These are phyloP conservation scores for Prinia subflava DNA, from an alignment of 2,113 vertebrate species.

Conservation along the genomic window DNA sequence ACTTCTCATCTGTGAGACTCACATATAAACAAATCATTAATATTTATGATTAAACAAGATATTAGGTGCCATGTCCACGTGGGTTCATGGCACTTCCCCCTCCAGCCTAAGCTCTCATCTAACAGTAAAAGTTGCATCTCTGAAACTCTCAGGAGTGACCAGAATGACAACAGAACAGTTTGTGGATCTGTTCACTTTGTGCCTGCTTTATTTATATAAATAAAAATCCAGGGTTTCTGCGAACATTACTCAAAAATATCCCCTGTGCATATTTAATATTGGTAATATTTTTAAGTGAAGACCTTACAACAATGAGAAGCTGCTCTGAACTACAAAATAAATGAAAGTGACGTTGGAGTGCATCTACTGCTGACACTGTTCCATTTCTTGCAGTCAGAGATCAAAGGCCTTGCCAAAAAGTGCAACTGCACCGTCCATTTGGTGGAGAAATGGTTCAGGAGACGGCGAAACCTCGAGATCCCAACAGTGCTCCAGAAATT, in stretches of 20 bases:
- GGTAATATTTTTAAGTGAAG: not conserved
- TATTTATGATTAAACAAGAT: not conserved
- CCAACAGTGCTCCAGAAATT: conserved; percentile 89
- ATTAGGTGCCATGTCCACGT: accelerated
- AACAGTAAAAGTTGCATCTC: not conserved
- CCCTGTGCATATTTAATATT: not conserved
- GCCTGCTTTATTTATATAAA: not conserved
- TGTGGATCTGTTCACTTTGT: not conserved
- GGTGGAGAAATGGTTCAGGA: conserved; percentile 92
- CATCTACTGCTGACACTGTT: not conserved
- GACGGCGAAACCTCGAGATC: conserved; percentile 80
- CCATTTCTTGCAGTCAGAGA: conserved; percentile 75
- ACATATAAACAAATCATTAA: not conserved
- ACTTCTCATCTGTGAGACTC: accelerated
- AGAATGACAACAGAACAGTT: not conserved
- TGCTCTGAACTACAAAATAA: not conserved
- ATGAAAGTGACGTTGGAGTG: not conserved
- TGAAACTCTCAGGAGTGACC: not conserved
- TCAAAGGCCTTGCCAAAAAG: conserved; percentile 89
- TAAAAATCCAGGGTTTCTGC: not conserved
- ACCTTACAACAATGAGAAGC: not conserved
- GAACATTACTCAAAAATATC: not conserved
- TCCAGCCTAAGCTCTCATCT: not conserved
- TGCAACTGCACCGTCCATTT: conserved; percentile 78
- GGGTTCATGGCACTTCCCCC: not conserved